A percentile compares a stretch with the other conserved stretches of the same genome.
Conservation (phyloP, 2,113 vertebrate genomes). For the Cyanoliseus patagonus region DNA sequence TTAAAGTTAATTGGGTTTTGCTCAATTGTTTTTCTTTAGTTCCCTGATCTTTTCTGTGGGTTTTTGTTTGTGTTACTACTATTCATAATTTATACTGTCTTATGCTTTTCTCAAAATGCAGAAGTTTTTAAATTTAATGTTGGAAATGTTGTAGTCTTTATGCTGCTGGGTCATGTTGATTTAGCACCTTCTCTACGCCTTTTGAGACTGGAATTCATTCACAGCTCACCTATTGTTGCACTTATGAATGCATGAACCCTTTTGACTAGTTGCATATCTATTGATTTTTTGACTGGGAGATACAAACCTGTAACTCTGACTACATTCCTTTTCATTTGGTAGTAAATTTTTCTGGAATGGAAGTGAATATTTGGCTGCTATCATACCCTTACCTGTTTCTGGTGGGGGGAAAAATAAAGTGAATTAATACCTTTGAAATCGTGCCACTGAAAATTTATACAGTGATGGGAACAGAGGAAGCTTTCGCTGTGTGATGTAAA, state of each 20-base stretch:
- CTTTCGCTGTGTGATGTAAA: neutral
- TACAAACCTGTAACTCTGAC: neutral
- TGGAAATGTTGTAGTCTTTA: neutral
- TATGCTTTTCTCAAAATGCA: neutral
- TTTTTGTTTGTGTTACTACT: neutral
- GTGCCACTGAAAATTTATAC: neutral
- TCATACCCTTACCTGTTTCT: neutral
- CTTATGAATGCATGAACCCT: neutral
- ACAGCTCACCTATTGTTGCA: neutral
- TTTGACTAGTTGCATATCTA: neutral
- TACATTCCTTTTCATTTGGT: neutral
- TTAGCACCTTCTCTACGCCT: neutral
- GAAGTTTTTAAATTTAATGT: neutral
- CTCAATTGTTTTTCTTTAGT: neutral
- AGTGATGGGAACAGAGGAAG: neutral
- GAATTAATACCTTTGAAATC: neutral
- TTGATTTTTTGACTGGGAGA: neutral
- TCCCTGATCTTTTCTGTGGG: neutral
- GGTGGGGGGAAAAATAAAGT: neutral
- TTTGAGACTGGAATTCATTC: neutral
- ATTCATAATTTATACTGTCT: neutral
- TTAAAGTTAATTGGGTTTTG: neutral
- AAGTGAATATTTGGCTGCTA: neutral
- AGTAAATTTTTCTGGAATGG: neutral
- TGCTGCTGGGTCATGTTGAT: neutral